A percentile compares a stretch with the other conserved stretches of the same genome.
phyloP scores from a whole-genome alignment of 2,113 vertebrate genomes.

The Porphyrio hochstetteri region DNA sequence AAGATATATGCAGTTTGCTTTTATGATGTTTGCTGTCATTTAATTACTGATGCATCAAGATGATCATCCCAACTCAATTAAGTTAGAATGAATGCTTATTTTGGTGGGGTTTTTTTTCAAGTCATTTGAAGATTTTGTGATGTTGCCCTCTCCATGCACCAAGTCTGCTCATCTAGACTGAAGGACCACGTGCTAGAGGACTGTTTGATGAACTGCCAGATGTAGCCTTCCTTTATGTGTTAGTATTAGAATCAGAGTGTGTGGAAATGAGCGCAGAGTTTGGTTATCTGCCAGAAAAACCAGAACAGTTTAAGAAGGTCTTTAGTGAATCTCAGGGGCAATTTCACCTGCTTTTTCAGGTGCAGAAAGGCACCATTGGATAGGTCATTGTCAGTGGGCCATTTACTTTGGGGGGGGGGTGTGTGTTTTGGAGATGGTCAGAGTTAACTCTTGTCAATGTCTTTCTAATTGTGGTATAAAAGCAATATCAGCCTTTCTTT shows the following conservation, averaged over 20 bases:
- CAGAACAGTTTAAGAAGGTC: neutral
- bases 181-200: neutral
- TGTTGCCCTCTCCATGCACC: neutral
- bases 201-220: neutral
- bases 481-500: neutral
- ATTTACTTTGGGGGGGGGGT: neutral
- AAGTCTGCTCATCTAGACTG: neutral
- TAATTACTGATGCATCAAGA: conserved; percentile 31
- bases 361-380: neutral
- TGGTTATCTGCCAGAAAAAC: neutral
- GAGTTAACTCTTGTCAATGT: neutral
- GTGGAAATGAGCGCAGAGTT: neutral
- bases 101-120: neutral
- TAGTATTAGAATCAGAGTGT: neutral
- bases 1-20: conserved; percentile 48
- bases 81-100: neutral
- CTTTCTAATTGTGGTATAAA: neutral
- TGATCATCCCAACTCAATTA: neutral
- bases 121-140: neutral
- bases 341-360: neutral
- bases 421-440: neutral
- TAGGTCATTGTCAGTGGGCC: neutral
- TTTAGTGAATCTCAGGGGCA: neutral
- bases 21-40: conserved; percentile 32
- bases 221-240: neutral